Percentiles rank a stretch among this genome's conserved stretches.
phyloP scores from a whole-genome alignment of 2,797 vertebrate genomes.

The Pantherophis alleghaniensis region DNA sequence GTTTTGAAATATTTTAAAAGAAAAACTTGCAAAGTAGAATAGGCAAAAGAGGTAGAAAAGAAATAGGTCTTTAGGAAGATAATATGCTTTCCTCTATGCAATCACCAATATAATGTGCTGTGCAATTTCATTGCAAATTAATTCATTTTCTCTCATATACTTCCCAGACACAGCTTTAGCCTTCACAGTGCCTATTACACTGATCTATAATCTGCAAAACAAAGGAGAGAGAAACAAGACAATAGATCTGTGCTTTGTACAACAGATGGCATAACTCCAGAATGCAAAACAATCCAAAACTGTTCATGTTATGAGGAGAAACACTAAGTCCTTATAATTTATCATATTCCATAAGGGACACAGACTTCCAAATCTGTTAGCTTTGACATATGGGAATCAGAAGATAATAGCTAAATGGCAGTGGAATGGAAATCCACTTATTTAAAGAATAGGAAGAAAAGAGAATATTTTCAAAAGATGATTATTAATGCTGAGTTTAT shows the following conservation, averaged over 20 bases:
- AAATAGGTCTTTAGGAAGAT: constrained; percentile 12
- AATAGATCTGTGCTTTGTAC: background rate
- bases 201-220: constrained; percentile 24
- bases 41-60: background rate
- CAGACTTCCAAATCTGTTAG: constrained; percentile 16
- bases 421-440: background rate
- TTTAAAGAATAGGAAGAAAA: constrained; percentile 19
- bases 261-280: constrained; percentile 35
- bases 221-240: constrained; percentile 26
- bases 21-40: background rate
- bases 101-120: constrained; percentile 7
- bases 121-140: constrained; percentile 20
- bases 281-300: constrained; percentile 23
- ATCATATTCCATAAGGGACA: constrained; percentile 37
- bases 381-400: constrained; percentile 21
- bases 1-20: constrained; percentile 20
- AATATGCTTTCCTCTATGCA: constrained; percentile 2
- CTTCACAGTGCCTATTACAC: constrained; percentile 1
- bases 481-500: background rate
- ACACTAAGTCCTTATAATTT: constrained; percentile 22
- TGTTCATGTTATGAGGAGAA: constrained; percentile 32
- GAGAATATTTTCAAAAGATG: background rate
- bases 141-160: constrained; percentile 33
- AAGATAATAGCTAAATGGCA: constrained; percentile 27
- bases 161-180: constrained; percentile 28